These are phyloP conservation scores for Clusia tigrina DNA, from an alignment of 2,888 invertebrate genomes.

Conservation along the genomic window DNA sequence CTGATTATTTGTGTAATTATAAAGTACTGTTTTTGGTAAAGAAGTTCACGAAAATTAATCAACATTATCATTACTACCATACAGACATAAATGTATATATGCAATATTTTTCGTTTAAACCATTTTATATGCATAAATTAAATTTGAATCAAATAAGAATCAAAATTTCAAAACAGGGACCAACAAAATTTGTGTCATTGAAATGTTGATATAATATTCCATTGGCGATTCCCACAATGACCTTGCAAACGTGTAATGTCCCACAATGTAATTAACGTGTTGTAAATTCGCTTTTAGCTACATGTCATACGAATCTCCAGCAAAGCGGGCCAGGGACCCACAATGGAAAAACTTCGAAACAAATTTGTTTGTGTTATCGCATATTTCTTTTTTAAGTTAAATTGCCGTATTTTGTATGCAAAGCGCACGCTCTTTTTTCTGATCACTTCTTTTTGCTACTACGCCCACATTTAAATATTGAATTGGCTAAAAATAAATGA, in stretches of 20 bases:
- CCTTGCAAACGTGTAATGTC: conserved; percentile 18
- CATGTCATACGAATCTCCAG: neutral
- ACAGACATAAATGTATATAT: no score
- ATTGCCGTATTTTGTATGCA: neutral
- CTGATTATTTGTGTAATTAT: no score
- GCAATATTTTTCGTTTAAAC: no score
- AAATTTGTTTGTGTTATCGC: no score
- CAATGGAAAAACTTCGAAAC: conserved; percentile 12
- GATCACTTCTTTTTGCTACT: no score
- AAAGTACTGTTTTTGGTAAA: no score
- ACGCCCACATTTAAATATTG: neutral
- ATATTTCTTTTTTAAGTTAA: neutral
- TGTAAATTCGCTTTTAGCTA: neutral
- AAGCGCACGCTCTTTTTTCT: neutral
- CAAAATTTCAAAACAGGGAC: no score
- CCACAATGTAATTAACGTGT: conserved; percentile 1
- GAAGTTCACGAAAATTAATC: no score
- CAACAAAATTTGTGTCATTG: no score
- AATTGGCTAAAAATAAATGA: neutral
- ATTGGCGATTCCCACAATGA: conserved; percentile 13
- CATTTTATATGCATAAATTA: no score
- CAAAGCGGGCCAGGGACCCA: conserved; percentile 22
- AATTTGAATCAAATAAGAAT: no score
- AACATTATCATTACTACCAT: no score
- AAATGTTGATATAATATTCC: conserved; percentile 16